A percentile compares a stretch with the other conserved stretches of the same genome.
These are phyloP conservation scores for Drosophila takahashii DNA, from an alignment of 1,140 invertebrate genomes.

Conservation along the genomic window DNA sequence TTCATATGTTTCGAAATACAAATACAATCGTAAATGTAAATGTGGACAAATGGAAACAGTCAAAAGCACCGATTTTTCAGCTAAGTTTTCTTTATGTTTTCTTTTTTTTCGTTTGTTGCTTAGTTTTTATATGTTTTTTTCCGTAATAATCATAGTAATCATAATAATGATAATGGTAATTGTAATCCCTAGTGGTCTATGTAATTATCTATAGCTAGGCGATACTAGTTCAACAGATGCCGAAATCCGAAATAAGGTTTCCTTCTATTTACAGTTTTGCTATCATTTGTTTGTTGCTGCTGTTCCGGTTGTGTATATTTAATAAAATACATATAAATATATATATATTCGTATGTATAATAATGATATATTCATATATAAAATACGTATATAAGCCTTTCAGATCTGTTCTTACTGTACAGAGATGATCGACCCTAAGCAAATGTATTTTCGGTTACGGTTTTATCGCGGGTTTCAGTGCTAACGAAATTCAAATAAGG, in stretches of 20 bases:
- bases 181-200: conserved; percentile 68
- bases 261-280: conserved; percentile 50
- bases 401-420: conserved; percentile 36
- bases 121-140: conserved; percentile 38
- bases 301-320: conserved; percentile 46
- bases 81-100: conserved; percentile 71
- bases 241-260: conserved; percentile 52
- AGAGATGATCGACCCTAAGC: conserved; percentile 54
- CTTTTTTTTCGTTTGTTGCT: conserved; percentile 41
- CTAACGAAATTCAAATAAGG: conserved; percentile 82
- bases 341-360: conserved; percentile 61
- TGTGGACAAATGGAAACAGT: conserved; percentile 85
- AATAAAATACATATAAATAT: conserved; percentile 78
- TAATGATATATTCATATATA: conserved; percentile 77
- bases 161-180: conserved; percentile 61
- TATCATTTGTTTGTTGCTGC: conserved; percentile 25
- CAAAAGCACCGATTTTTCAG: conserved; percentile 85
- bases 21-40: conserved; percentile 79
- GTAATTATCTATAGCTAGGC: conserved; percentile 57
- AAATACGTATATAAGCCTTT: conserved; percentile 69
- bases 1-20: conserved; percentile 79
- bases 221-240: conserved; percentile 55
- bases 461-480: conserved; percentile 48
- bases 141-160: conserved; percentile 67
- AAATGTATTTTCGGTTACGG: conserved; percentile 33